Percentiles rank a stretch among this genome's conserved stretches.
phyloP scores from a whole-genome alignment of 1,140 invertebrate species.

The Stratiolaelaps scimitus region DNA sequence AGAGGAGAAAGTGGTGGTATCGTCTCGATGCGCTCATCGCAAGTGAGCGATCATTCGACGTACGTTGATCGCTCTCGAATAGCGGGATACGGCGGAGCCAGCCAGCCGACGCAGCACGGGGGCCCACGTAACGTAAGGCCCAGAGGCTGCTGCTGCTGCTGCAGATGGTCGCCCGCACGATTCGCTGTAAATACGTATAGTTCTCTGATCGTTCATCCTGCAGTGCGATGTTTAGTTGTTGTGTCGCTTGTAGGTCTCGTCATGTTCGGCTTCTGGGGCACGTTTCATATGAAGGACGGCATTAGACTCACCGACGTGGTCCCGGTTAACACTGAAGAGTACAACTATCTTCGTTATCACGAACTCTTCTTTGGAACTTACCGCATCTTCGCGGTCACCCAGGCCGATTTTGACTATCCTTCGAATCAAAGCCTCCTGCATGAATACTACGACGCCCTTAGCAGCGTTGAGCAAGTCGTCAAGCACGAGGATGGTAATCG shows the following conservation, averaged over 20 bases:
- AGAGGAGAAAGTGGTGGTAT: background rate
- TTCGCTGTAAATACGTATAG: conserved; percentile 45
- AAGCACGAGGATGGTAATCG: conserved; percentile 77
- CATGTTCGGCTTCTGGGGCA: conserved; percentile 55
- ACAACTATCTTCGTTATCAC: conserved; percentile 78
- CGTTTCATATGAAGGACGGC: conserved; percentile 54
- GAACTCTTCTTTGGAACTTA: conserved; percentile 93
- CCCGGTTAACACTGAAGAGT: conserved; percentile 77
- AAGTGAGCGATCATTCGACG: background rate
- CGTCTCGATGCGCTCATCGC: background rate
- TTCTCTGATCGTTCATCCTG: conserved; percentile 49
- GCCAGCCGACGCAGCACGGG: background rate
- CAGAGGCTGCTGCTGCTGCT: background rate
- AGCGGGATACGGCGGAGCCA: background rate
- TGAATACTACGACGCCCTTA: conserved; percentile 85
- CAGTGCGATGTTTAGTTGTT: conserved; percentile 53
- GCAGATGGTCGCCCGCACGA: conserved; percentile 38
- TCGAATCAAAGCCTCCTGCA: conserved; percentile 79
- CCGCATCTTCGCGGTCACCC: conserved; percentile 89
- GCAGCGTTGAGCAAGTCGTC: conserved; percentile 73
- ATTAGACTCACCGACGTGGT: conserved; percentile 83
- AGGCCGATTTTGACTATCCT: conserved; percentile 92
- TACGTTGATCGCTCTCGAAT: no score
- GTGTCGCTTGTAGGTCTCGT: conserved; percentile 50
- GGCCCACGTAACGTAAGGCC: background rate